A percentile compares a stretch with the other conserved stretches of the same genome.
These are phyloP conservation scores for Oophaga sylvatica DNA, from an alignment of 2,797 vertebrate genomes.

Conservation along the genomic window DNA sequence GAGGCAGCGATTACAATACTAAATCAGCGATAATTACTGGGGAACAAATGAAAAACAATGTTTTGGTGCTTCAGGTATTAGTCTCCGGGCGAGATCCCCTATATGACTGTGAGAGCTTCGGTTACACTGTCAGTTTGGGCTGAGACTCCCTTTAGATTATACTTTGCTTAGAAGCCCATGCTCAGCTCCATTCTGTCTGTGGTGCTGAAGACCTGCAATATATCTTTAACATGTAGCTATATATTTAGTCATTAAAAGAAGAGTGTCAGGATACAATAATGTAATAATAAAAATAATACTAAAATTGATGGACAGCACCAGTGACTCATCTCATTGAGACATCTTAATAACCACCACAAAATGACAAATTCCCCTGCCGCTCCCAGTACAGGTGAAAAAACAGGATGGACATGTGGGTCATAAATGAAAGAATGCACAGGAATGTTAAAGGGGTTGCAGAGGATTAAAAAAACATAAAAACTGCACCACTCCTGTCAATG, in stretches of 20 bases:
- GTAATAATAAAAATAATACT: not conserved
- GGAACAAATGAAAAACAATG: too few species aligned
- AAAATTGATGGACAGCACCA: constrained; percentile 3
- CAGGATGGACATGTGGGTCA: constrained; percentile 28
- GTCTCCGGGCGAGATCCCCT: too few species aligned
- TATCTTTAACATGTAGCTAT: not conserved
- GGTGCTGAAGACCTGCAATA: not conserved
- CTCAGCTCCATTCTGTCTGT: not conserved
- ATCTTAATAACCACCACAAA: constrained; percentile 28
- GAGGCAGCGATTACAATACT: too few species aligned
- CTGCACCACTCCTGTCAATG: not conserved
- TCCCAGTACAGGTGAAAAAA: constrained; percentile 20
- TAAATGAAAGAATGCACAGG: constrained; percentile 18
- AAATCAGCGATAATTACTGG: too few species aligned
- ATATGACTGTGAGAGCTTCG: too few species aligned
- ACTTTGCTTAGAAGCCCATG: not conserved
- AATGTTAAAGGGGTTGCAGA: not conserved
- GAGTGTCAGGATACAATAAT: not conserved
- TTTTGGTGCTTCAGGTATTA: too few species aligned
- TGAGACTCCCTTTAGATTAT: not conserved
- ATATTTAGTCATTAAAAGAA: too few species aligned
- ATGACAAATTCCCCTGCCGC: constrained; percentile 24
- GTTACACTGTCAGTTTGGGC: not conserved
- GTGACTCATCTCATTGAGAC: constrained; percentile 41
- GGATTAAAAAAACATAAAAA: not conserved